phyloP scores from a whole-genome alignment of 2,113 vertebrate genomes.

The Pachyramphus minor region DNA sequence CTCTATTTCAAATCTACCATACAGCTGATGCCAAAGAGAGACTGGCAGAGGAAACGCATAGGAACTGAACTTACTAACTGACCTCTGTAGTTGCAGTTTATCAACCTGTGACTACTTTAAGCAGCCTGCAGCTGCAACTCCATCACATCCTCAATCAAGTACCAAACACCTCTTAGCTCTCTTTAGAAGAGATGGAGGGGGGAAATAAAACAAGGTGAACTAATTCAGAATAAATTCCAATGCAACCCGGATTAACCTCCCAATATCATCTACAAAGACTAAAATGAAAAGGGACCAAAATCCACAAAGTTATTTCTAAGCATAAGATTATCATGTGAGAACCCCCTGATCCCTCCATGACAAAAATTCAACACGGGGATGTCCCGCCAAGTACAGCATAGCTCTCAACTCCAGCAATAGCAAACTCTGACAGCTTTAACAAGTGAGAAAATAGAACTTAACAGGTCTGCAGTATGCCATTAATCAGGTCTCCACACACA shows the following conservation, averaged over 20 bases:
- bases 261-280: fast-evolving
- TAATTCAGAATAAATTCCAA: background rate
- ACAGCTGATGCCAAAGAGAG: fast-evolving
- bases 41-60: fast-evolving
- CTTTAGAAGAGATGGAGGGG: fast-evolving
- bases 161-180: background rate
- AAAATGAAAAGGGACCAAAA: background rate
- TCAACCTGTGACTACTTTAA: background rate
- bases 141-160: fast-evolving
- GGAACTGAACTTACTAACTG: background rate
- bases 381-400: background rate
- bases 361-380: fast-evolving
- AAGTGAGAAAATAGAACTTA: fast-evolving
- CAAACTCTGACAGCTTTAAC: background rate
- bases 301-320: background rate
- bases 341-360: background rate
- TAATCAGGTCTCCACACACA: fast-evolving
- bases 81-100: background rate
- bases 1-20: background rate
- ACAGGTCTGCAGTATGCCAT: fast-evolving
- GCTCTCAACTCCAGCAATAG: background rate
- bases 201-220: background rate
- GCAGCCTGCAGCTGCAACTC: background rate
- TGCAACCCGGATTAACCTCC: background rate
- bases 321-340: fast-evolving